Base-by-base conservation (phyloP, 2,113 vertebrate genomes). In the Prochilodus magdalenae region DNA sequence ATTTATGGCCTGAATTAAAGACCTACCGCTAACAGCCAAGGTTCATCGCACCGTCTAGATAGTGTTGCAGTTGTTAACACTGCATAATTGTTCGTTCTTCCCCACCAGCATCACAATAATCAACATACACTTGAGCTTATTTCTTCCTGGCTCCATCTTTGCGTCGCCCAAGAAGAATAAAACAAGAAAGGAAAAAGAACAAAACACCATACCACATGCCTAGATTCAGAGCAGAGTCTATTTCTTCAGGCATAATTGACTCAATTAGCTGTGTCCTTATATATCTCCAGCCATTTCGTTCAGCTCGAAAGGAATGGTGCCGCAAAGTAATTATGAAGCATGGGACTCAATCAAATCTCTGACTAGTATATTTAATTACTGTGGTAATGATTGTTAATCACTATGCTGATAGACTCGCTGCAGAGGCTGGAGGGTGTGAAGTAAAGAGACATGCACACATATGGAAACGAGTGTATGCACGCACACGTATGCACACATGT, bases 381-480 rank as follows among this genome's bases (percentile, higher is more conserved):
- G 66, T 73, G 60, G 67, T 83, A 86, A 86, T 86, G 77, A 80
- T 80, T 84, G 66, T 66, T 87, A 87, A 87, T 84, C 77, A 87
- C 80, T 76, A 55, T 75, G 53, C 83, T 82, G 77, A 83, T 84
- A 53, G 76, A 84, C 82, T 82, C 77, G 76, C 29, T 67, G 16
- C 40, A 40, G 73, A 72, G 62, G 53, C 72, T 79, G 11, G 72
- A 55, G 40, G 75, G 55, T 51, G 55, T 82, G 62, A 53, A 82
- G 14, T 44, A 65, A 2, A 63, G 70, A 49, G 18, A 33, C 1
- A 44, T n/a, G 70, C 75, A 81, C 53, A 44, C 33, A 70, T 44
- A 70, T 33, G 65, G 65, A 18, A 67, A 67, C 4, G 20, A 55
- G 53, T n/a, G 12, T 26, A 5, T 26, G 33, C 26, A 33, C 63